Evolutionary conservation across 2,888 invertebrate species (phyloP), one percentile per base, ranked within the genome.

Genomic region (Agrilus biguttatus): DNA sequence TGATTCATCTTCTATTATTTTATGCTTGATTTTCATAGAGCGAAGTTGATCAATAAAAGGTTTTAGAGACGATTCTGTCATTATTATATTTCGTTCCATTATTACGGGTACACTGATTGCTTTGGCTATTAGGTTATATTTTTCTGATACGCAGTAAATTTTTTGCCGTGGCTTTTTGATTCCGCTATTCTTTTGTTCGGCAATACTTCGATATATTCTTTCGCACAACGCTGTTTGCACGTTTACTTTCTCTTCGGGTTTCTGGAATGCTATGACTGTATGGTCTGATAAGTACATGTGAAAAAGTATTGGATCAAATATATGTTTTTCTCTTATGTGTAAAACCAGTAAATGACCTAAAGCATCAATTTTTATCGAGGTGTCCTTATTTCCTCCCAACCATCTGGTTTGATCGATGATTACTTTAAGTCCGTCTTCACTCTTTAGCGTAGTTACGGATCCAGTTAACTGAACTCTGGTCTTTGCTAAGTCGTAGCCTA

Each of bases 231-330:
- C 40, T 33, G 38, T 43, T 37, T 47, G 43, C 0, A 41, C 42
- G 3, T 19, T 14, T 33, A 13, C 19, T 34, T 14, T 13, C 33
- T 35, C 23, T 10, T 12, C 8, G 5, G 47, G 47, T 45, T 46
- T 46, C 1, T 33, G 42, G 42, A 51, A 51, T 10, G 39, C 43
- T 33, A 51, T 40, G n/a, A 46, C 39, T n/a, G 41, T 48, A 8
- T 40, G 36, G 39, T 51, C 47, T 1, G 47, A 10, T 3, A 46
- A 33, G 17, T 40, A 28, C 4, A 47, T 41, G 40, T 48, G 49
- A 39, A 49, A 51, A 8, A 35, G 37, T 14, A 49, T 45, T 2
- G 48, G 47, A 14, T 47, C n/a, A 1, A 19, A 23, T 6, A 32
- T 12, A 3, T 40, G 35, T 1, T 14, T 8, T 8, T 44, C 12